phyloP scores from a whole-genome alignment of 1,140 invertebrate genomes.

The Meloidogyne floridensis region DNA sequence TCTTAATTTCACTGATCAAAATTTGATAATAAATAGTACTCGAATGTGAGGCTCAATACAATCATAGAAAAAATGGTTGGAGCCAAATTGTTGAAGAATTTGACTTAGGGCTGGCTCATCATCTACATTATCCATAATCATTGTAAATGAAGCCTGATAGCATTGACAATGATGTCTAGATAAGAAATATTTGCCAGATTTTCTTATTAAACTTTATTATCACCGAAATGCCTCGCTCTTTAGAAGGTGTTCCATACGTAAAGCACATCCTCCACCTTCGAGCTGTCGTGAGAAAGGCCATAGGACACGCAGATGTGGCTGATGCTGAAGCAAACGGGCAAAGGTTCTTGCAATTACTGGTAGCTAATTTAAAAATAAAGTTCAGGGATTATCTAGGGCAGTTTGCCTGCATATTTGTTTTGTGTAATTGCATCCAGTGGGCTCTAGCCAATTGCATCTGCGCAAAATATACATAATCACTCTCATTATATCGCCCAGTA shows the following conservation, averaged over 20 bases:
- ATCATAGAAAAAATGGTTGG: slow-evolving; percentile 65
- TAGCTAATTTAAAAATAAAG: slow-evolving; percentile 31
- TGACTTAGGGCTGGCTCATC: slow-evolving; percentile 46
- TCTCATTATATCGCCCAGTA: not conserved
- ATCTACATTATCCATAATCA: slow-evolving; percentile 65
- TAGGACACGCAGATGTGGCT: slow-evolving; percentile 57
- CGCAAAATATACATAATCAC: not conserved
- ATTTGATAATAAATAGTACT: slow-evolving; percentile 31
- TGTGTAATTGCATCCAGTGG: slow-evolving; percentile 63
- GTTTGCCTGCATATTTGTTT: slow-evolving; percentile 59
- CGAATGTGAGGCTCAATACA: slow-evolving; percentile 61
- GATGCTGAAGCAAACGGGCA: slow-evolving; percentile 50
- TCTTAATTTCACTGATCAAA: slow-evolving; percentile 25
- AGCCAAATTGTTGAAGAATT: slow-evolving; percentile 59
- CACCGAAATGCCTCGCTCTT: slow-evolving; percentile 13
- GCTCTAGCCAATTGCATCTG: slow-evolving; percentile 51
- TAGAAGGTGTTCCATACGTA: slow-evolving; percentile 21
- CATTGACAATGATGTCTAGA: slow-evolving; percentile 54
- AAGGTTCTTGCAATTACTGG: slow-evolving; percentile 54
- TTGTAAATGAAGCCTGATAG: slow-evolving; percentile 59
- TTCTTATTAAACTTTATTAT: not conserved
- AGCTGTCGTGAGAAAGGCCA: slow-evolving; percentile 60
- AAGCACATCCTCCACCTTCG: slow-evolving; percentile 30
- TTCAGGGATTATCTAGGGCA: not conserved
- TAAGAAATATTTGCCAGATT: slow-evolving; percentile 13